Conservation (phyloP, 2,888 invertebrate genomes). For the Epinotia ramella region DNA sequence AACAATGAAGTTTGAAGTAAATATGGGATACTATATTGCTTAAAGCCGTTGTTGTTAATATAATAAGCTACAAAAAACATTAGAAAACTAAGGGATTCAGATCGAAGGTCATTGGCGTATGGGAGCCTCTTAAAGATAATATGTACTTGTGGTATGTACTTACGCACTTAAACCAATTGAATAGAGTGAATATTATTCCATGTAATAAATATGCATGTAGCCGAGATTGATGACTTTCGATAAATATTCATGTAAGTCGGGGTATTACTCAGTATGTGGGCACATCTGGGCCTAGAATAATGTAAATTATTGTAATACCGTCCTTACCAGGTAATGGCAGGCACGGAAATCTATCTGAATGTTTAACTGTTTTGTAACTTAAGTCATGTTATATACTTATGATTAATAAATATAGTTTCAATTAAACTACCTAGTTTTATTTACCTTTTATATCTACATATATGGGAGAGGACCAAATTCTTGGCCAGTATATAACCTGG, state of each 20-base stretch:
- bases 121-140: no score
- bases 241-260: slow-evolving; percentile 16
- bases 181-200: background rate
- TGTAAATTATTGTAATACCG: slow-evolving; percentile 82
- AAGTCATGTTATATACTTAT: slow-evolving; percentile 85
- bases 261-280: slow-evolving; percentile 33
- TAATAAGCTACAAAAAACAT: no score
- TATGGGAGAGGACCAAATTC: no score
- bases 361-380: slow-evolving; percentile 83
- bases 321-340: slow-evolving; percentile 83
- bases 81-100: no score
- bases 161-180: background rate
- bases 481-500: no score
- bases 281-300: slow-evolving; percentile 79
- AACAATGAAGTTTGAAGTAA: no score
- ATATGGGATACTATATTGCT: no score
- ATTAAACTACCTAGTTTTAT: slow-evolving; percentile 57
- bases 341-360: slow-evolving; percentile 77
- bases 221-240: background rate
- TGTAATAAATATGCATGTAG: slow-evolving; percentile 6
- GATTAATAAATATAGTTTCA: slow-evolving; percentile 84
- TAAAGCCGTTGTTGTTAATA: no score
- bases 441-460: no score
- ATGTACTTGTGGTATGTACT: background rate
- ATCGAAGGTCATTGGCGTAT: no score